Evolutionary conservation across 2,888 invertebrate genomes (phyloP).

Genomic region (Gari tellinella): DNA sequence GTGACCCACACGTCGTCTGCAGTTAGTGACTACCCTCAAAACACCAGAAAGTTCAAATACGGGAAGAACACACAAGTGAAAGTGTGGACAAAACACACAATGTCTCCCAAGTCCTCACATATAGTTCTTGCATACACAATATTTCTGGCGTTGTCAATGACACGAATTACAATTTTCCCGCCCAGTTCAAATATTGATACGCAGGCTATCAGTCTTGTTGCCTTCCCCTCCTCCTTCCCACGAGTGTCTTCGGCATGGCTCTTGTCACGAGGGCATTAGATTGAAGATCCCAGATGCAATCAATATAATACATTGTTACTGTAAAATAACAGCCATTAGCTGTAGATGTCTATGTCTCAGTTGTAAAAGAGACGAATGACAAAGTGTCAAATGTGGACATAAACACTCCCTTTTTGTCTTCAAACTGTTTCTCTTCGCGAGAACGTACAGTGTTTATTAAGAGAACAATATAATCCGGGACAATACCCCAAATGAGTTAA

Average conservation of each 20-base stretch:
- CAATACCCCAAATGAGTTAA: no score
- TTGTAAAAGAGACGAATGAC: background rate
- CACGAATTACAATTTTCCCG: constrained; percentile 19
- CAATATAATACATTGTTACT: constrained; percentile 2
- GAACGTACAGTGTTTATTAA: no score
- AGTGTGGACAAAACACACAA: no score
- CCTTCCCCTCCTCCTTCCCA: background rate
- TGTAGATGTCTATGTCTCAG: constrained; percentile 3
- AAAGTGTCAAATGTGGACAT: background rate
- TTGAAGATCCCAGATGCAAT: constrained; percentile 5
- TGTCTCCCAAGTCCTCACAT: constrained; percentile 18
- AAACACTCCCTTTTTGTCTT: background rate
- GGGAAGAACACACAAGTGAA: constrained; percentile 31
- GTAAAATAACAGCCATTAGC: background rate
- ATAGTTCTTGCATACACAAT: no score
- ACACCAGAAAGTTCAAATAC: constrained; percentile 11
- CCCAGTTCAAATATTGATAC: constrained; percentile 19
- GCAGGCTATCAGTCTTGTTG: constrained; percentile 14
- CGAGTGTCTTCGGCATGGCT: constrained; percentile 3
- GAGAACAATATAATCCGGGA: no score
- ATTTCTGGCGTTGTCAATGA: no score
- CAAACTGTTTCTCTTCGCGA: background rate
- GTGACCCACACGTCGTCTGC: constrained; percentile 31
- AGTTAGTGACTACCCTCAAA: constrained; percentile 8
- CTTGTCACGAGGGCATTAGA: no score